A percentile compares a stretch with the other conserved stretches of the same genome.
Conservation (phyloP, 1,140 invertebrate species). For the Hypsibius dujardini region DNA sequence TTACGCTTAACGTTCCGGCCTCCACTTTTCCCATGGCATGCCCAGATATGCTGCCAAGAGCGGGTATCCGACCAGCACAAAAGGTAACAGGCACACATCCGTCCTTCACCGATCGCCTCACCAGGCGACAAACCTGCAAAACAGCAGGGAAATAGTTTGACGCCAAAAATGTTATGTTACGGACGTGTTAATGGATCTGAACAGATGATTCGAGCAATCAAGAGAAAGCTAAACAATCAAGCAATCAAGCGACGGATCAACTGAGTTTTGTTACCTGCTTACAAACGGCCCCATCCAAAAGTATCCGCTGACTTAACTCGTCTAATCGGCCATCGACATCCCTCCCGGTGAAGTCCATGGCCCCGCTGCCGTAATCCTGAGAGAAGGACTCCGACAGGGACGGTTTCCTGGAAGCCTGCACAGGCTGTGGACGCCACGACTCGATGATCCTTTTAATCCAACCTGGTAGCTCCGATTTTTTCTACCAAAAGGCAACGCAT, state of each 20-base stretch:
- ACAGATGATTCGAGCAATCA: background rate
- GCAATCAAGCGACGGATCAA: background rate
- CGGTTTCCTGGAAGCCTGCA: background rate
- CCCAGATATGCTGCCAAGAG: background rate
- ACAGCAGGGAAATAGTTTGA: background rate
- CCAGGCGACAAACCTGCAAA: background rate
- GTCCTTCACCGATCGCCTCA: background rate
- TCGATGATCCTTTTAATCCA: background rate
- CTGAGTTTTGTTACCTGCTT: constrained; percentile 1
- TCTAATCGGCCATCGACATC: background rate
- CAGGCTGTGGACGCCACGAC: background rate
- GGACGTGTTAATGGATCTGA: no score
- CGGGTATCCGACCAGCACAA: background rate
- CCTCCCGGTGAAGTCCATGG: background rate
- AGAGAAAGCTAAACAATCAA: background rate
- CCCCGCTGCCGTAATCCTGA: background rate
- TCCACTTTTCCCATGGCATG: background rate
- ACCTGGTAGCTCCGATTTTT: background rate
- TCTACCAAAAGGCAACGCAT: background rate
- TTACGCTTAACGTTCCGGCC: background rate
- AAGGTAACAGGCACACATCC: background rate
- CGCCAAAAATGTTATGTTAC: background rate
- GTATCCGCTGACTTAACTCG: background rate
- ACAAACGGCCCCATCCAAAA: constrained; percentile 3
- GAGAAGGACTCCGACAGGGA: background rate